Conservation (phyloP, 2,888 invertebrate species). For the Athripsodes cinereus region DNA sequence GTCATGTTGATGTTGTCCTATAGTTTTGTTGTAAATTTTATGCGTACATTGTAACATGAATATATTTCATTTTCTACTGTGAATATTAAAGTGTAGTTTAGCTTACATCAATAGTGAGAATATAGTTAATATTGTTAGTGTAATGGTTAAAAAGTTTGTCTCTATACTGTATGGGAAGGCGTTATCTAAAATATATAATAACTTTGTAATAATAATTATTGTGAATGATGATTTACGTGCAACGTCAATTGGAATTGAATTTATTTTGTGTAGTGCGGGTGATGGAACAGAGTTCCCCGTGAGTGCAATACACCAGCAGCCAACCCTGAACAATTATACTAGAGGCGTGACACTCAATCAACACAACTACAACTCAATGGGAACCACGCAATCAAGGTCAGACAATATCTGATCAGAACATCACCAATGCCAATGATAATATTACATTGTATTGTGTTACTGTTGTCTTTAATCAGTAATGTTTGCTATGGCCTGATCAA, state of each 20-base stretch:
- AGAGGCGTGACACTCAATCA: slow-evolving; percentile 47
- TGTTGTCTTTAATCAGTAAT: background rate
- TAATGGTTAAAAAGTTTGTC: too few relatives aligned
- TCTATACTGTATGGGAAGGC: too few relatives aligned
- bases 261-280: slow-evolving; percentile 63
- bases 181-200: too few relatives aligned
- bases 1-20: too few relatives aligned
- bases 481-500: slow-evolving; percentile 5
- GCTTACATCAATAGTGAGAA: too few relatives aligned
- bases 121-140: too few relatives aligned
- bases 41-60: too few relatives aligned
- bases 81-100: too few relatives aligned
- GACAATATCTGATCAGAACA: slow-evolving; percentile 36
- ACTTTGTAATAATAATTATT: too few relatives aligned
- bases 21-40: too few relatives aligned
- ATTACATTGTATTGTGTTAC: background rate
- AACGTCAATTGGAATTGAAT: background rate
- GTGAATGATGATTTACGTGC: too few relatives aligned
- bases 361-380: slow-evolving; percentile 78
- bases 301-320: slow-evolving; percentile 61
- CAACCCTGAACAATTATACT: slow-evolving; percentile 46
- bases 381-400: slow-evolving; percentile 79
- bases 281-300: slow-evolving; percentile 84
- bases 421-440: slow-evolving; percentile 4
- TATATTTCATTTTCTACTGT: too few relatives aligned